Evolutionary conservation across 2,797 vertebrate species (phyloP).

Genomic region (Calcarius lapponicus): DNA sequence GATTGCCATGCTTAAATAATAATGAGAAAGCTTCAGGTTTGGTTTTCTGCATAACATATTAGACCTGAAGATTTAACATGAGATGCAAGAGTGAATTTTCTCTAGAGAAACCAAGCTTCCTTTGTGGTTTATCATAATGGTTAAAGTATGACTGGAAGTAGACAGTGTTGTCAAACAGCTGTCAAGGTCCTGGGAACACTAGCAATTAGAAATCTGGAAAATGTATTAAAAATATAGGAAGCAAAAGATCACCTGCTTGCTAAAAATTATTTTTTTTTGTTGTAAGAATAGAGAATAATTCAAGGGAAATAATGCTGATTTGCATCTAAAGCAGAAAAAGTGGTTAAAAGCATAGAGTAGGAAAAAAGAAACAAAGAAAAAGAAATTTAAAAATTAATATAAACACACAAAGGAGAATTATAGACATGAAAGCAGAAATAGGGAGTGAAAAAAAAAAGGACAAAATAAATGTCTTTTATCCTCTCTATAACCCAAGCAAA

Average conservation of each 20-base stretch:
- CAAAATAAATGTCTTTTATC: background rate
- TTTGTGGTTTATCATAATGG: background rate
- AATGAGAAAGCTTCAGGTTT: background rate
- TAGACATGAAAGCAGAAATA: background rate
- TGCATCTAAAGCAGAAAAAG: background rate
- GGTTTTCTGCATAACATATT: background rate
- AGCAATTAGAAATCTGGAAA: background rate
- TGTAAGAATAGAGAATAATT: background rate
- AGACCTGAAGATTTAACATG: background rate
- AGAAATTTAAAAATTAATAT: background rate
- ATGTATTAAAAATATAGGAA: background rate
- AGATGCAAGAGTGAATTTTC: background rate
- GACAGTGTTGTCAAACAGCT: background rate
- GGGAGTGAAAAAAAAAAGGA: no score
- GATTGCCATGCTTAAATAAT: background rate
- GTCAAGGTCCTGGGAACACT: background rate
- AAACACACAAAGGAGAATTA: background rate
- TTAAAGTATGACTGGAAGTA: background rate
- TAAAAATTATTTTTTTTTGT: background rate
- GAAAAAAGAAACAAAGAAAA: background rate
- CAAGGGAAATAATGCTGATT: background rate
- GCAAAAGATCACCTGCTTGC: background rate
- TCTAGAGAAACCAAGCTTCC: background rate
- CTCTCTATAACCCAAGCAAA: background rate
- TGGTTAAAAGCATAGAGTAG: accelerated